phyloP scores from a whole-genome alignment of 2,113 vertebrate genomes.

The Meles meles region DNA sequence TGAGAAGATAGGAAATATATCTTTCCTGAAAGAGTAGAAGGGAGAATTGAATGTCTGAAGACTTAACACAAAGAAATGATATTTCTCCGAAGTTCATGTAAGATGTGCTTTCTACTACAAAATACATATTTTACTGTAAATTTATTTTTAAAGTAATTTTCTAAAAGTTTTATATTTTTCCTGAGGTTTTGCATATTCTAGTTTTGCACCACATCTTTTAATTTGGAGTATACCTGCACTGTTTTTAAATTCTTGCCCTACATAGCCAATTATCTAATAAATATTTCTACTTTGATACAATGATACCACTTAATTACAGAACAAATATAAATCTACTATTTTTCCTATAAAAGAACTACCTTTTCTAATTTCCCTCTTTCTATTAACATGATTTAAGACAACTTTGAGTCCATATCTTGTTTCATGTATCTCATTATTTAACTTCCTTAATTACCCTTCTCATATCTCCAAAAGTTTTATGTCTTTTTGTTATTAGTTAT shows the following conservation, averaged over 20 bases:
- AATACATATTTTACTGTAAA: not conserved
- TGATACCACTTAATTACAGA: not conserved
- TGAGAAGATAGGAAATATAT: not conserved
- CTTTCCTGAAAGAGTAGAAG: not conserved
- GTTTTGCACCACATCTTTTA: not conserved
- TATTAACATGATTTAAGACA: not conserved
- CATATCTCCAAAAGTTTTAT: not conserved
- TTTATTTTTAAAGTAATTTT: not conserved
- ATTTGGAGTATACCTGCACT: not conserved
- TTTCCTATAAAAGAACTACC: not conserved
- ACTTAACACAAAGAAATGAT: not conserved
- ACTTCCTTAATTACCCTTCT: not conserved
- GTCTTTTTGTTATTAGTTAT: not conserved
- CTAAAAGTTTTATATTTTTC: not conserved
- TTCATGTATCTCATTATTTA: not conserved
- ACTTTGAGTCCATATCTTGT: not conserved
- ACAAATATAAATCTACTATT: not conserved
- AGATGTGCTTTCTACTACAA: not conserved
- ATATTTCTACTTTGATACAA: not conserved
- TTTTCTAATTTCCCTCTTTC: not conserved
- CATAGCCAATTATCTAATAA: not conserved
- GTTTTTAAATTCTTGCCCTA: not conserved
- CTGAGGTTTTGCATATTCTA: not conserved
- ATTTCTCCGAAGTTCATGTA: not conserved
- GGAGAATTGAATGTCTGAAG: not conserved